Evolutionary conservation across 2,888 invertebrate species (phyloP).

Genomic region (Leptinotarsa peninsularis): DNA sequence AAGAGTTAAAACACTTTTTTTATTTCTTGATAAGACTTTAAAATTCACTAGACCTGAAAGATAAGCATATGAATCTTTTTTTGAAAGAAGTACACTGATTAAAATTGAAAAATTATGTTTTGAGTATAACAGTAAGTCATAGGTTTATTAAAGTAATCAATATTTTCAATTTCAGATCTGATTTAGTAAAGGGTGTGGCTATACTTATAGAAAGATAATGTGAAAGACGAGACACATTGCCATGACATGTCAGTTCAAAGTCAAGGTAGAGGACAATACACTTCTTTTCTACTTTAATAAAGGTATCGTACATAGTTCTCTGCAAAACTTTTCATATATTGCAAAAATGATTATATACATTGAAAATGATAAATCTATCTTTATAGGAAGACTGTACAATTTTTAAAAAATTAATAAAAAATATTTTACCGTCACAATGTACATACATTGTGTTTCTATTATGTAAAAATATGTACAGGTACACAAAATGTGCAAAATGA

Average conservation of each 20-base stretch:
- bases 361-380: constrained; percentile 32
- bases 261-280: constrained; percentile 4
- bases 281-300: background rate
- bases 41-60: too few species aligned
- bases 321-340: constrained; percentile 15
- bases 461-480: constrained; percentile 32
- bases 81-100: too few species aligned
- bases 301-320: background rate
- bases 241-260: constrained; percentile 1
- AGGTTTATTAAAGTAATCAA: too few species aligned
- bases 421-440: constrained; percentile 41
- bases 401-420: constrained; percentile 39
- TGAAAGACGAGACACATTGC: constrained; percentile 2
- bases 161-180: too few species aligned
- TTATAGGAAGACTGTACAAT: constrained; percentile 47
- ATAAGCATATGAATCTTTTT: too few species aligned
- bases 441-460: constrained; percentile 34
- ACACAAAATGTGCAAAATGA: constrained; percentile 29
- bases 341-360: constrained; percentile 29
- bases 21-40: too few species aligned
- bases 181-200: background rate
- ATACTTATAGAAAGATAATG: background rate
- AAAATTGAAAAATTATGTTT: too few species aligned
- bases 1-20: too few species aligned
- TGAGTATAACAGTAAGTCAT: too few species aligned